Evolutionary conservation across 37 sponge, comb jelly and placozoan species (phyloP).

Genomic region (Diacarnus erythraeanus): DNA sequence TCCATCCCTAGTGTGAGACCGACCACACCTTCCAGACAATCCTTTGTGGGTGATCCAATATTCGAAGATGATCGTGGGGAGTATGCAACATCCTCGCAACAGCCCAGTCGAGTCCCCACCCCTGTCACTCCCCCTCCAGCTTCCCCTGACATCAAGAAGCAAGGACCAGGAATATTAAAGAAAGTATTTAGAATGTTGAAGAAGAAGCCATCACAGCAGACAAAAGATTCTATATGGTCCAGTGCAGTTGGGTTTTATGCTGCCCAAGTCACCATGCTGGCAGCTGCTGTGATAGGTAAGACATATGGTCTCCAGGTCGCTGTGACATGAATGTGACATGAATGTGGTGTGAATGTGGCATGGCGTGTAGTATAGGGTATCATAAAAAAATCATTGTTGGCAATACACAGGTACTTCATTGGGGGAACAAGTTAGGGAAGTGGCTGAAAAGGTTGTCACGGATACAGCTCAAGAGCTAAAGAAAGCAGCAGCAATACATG

Average conservation of each 20-base stretch:
- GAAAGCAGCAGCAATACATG: slow-evolving; percentile 19
- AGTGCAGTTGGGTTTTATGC: slow-evolving; percentile 75
- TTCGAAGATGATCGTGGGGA: background rate
- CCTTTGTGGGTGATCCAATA: background rate
- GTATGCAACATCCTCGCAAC: background rate
- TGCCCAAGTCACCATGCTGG: slow-evolving; percentile 65
- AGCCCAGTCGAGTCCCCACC: background rate
- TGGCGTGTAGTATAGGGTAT: too few species aligned
- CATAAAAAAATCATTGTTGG: too few species aligned
- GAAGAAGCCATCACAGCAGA: background rate
- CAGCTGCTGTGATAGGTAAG: slow-evolving; percentile 59
- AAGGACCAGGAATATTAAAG: slow-evolving; percentile 14
- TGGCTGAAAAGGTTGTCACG: slow-evolving; percentile 66
- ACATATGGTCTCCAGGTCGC: too few species aligned
- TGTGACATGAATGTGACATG: too few species aligned
- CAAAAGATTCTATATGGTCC: slow-evolving; percentile 27
- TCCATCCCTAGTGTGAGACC: background rate
- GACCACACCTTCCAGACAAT: slow-evolving; percentile 2
- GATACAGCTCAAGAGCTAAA: slow-evolving; percentile 62
- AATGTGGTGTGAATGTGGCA: too few species aligned
- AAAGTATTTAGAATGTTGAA: slow-evolving; percentile 45
- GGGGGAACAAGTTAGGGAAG: slow-evolving; percentile 59
- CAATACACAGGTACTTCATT: slow-evolving; percentile 48
- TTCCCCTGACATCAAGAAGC: background rate
- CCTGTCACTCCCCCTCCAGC: background rate